Percentiles rank a stretch among this genome's conserved stretches.
These are phyloP conservation scores for Limnephilus auricula DNA, from an alignment of 2,888 invertebrate genomes.

Conservation along the genomic window DNA sequence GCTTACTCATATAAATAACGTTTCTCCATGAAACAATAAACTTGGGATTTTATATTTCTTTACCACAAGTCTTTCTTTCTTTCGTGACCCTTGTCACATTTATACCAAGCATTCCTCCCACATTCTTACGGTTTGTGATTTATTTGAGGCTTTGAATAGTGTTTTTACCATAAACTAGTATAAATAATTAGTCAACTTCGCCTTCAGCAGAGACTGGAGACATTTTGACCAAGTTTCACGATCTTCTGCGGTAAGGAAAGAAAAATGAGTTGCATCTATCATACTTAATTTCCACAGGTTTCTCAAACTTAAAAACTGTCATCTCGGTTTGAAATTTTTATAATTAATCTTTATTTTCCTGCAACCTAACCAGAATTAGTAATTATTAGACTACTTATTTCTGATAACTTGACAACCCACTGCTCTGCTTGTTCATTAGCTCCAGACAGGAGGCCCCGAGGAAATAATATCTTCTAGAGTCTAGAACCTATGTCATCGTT, in stretches of 20 bases:
- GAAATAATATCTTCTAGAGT: too few species aligned
- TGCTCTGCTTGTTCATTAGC: too few species aligned
- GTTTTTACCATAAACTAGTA: not conserved
- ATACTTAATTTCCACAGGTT: too few species aligned
- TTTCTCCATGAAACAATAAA: not conserved
- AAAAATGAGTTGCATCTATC: not conserved
- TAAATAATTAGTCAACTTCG: not conserved
- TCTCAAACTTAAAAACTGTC: too few species aligned
- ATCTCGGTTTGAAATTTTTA: too few species aligned
- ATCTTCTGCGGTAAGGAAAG: not conserved
- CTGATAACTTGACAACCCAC: too few species aligned
- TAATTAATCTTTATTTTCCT: too few species aligned
- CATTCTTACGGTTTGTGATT: not conserved
- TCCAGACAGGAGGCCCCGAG: too few species aligned
- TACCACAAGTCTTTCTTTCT: not conserved
- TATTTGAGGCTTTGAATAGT: not conserved
- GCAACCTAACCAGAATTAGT: too few species aligned
- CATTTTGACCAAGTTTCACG: not conserved
- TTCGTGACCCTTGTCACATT: not conserved
- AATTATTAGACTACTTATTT: too few species aligned
- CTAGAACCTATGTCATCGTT: too few species aligned
- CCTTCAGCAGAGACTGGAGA: not conserved
- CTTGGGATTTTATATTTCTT: not conserved
- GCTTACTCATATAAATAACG: not conserved
- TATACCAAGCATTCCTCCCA: not conserved